Conservation (phyloP, 2,888 invertebrate genomes). For the Melieria crassipennis region DNA sequence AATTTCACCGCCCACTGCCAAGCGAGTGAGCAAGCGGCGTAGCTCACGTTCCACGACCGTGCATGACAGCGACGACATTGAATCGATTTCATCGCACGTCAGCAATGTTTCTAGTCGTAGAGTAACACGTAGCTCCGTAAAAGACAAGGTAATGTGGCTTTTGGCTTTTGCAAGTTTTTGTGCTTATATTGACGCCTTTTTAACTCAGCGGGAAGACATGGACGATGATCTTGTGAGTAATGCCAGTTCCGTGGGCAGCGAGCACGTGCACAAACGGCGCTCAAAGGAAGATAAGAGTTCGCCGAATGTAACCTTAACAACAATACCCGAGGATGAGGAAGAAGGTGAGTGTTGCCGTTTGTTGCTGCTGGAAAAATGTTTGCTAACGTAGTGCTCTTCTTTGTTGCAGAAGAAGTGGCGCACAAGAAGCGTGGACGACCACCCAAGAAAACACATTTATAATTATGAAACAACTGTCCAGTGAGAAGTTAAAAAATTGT, state of each 20-base stretch:
- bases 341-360: constrained; percentile 34
- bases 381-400: not conserved
- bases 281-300: constrained; percentile 45
- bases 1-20: constrained; percentile 31
- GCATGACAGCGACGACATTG: constrained; percentile 50
- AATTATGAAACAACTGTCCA: too few species aligned
- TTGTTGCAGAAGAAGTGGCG: constrained; percentile 6
- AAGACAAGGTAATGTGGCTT: constrained; percentile 43
- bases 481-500: too few species aligned
- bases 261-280: constrained; percentile 36
- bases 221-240: constrained; percentile 47
- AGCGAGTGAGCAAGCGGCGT: constrained; percentile 41
- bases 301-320: constrained; percentile 42
- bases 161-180: not conserved
- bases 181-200: not conserved
- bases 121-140: constrained; percentile 46
- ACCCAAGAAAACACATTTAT: not conserved
- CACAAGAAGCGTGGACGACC: constrained; percentile 4
- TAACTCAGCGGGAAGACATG: constrained; percentile 42
- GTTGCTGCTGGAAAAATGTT: not conserved
- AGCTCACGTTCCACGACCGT: constrained; percentile 40
- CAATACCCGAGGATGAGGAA: constrained; percentile 48
- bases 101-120: constrained; percentile 44
- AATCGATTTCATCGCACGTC: constrained; percentile 49
- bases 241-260: constrained; percentile 47